A percentile compares a stretch with the other conserved stretches of the same genome.
Evolutionary conservation across 1,140 invertebrate genomes (phyloP).

Genomic region (Lepidurus couesii): DNA sequence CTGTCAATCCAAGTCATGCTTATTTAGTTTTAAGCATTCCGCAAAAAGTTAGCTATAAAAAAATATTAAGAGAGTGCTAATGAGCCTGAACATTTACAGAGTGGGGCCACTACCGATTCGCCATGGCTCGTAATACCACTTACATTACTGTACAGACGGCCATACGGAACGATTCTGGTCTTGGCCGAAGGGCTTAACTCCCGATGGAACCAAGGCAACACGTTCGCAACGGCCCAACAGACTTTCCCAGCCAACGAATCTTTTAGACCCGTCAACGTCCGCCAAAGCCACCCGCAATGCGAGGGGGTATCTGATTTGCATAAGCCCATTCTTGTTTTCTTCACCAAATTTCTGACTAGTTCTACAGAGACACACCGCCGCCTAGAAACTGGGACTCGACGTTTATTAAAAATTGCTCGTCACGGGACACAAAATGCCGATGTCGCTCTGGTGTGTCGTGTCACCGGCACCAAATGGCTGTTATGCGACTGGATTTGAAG

Average conservation of each 20-base stretch:
- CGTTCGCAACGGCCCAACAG: background rate
- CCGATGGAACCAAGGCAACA: background rate
- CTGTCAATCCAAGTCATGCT: no score
- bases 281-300: background rate
- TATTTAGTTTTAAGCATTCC: no score
- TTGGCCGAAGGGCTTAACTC: background rate
- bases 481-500: background rate
- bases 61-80: background rate
- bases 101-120: background rate
- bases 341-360: background rate
- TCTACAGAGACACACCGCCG: background rate
- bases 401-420: background rate
- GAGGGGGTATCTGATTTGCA: background rate
- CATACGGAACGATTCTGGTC: background rate
- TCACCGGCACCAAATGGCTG: background rate
- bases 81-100: background rate
- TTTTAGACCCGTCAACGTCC: constrained; percentile 6
- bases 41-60: no score
- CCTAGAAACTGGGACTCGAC: background rate
- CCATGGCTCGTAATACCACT: background rate
- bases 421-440: background rate
- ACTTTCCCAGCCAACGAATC: constrained; percentile 4
- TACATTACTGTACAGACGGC: constrained; percentile 4
- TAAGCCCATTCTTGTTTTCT: constrained; percentile 16
- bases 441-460: background rate